These are phyloP conservation scores for Champsocephalus gunnari DNA, from an alignment of 2,797 vertebrate genomes.

Conservation along the genomic window DNA sequence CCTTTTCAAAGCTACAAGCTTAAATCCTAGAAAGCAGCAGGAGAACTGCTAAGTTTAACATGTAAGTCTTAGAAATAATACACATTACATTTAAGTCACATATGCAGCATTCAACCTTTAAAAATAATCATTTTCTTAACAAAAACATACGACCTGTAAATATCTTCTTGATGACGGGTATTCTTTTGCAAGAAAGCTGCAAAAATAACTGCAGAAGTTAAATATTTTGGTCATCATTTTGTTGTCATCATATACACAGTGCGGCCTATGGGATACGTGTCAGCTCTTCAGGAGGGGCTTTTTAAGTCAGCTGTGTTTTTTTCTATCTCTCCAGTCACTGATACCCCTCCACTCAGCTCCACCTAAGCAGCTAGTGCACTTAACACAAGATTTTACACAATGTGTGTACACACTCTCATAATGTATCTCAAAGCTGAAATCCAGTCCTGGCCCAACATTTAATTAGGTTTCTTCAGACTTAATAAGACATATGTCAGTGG, in stretches of 20 bases:
- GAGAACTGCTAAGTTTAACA: not conserved
- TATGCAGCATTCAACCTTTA: not conserved
- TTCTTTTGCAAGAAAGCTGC: slow-evolving; percentile 41
- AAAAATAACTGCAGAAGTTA: slow-evolving; percentile 36
- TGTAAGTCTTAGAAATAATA: not conserved
- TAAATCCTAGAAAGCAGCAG: not conserved
- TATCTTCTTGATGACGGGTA: slow-evolving; percentile 9
- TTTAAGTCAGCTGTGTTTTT: slow-evolving; percentile 57
- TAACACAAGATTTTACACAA: slow-evolving; percentile 66
- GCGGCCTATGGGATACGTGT: slow-evolving; percentile 54
- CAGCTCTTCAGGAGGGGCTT: slow-evolving; percentile 63
- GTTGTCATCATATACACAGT: slow-evolving; percentile 24
- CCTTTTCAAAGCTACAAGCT: not conserved
- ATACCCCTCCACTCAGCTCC: slow-evolving; percentile 74
- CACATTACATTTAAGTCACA: slow-evolving; percentile 1
- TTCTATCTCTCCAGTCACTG: slow-evolving; percentile 68
- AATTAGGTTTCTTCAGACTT: slow-evolving; percentile 80
- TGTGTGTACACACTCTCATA: slow-evolving; percentile 68
- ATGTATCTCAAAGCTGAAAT: slow-evolving; percentile 79
- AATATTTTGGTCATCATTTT: slow-evolving; percentile 63
- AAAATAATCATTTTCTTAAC: not conserved
- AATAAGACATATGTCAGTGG: slow-evolving; percentile 81
- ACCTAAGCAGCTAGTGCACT: slow-evolving; percentile 71
- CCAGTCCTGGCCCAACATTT: slow-evolving; percentile 76
- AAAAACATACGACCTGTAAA: slow-evolving; percentile 1